Conservation (phyloP, 1,140 invertebrate genomes). For the Cyrtorhinus lividipennis region DNA sequence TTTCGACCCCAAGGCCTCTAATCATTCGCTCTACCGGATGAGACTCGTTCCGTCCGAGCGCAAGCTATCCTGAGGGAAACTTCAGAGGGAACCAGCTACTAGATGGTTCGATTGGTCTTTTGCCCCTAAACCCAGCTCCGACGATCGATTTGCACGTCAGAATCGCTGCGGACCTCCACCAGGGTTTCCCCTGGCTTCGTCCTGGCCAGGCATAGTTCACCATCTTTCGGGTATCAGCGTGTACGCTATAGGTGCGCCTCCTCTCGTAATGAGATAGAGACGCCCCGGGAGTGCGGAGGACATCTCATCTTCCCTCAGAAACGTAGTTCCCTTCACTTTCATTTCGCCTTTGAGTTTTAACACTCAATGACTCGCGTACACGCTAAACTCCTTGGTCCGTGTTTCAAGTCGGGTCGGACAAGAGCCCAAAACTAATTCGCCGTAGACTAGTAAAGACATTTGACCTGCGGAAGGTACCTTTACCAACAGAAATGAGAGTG, state of each 20-base stretch:
- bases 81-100: too few relatives aligned
- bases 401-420: slow-evolving; percentile 81
- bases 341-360: slow-evolving; percentile 33
- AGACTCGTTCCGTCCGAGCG: slow-evolving; percentile 30
- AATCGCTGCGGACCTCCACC: too few relatives aligned
- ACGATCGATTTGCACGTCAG: too few relatives aligned
- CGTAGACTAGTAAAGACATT: slow-evolving; percentile 34
- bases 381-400: slow-evolving; percentile 84
- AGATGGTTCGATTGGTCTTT: slow-evolving; percentile 92
- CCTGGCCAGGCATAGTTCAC: slow-evolving; percentile 79
- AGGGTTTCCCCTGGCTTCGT: slow-evolving; percentile 72
- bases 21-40: slow-evolving; percentile 72
- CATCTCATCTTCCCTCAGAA: slow-evolving; percentile 24
- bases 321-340: slow-evolving; percentile 19
- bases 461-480: not conserved
- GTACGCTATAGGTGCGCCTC: slow-evolving; percentile 52
- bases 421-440: slow-evolving; percentile 43
- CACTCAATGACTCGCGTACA: slow-evolving; percentile 62
- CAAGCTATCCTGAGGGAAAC: slow-evolving; percentile 74
- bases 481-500: slow-evolving; percentile 8
- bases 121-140: slow-evolving; percentile 83
- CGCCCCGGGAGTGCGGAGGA: slow-evolving; percentile 32
- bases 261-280: slow-evolving; percentile 26
- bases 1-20: slow-evolving; percentile 68
- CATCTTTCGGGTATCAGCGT: slow-evolving; percentile 76